Conservation (phyloP, 2,113 vertebrate genomes). For the Romanogobio albipinnatus region DNA sequence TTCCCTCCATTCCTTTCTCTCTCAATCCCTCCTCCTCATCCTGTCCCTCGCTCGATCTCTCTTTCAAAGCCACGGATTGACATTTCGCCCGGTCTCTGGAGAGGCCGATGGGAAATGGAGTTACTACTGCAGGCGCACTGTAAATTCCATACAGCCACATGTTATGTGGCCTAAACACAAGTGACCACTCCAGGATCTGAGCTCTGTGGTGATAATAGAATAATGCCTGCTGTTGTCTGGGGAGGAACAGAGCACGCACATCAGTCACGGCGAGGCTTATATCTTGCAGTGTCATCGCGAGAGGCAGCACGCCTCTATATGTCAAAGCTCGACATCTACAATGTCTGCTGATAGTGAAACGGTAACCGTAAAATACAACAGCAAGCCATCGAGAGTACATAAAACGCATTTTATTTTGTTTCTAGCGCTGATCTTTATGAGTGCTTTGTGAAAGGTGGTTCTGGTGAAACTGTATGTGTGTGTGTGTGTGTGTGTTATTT, state of each 20-base stretch:
- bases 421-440: background rate
- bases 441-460: constrained; percentile 16
- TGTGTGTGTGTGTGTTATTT: constrained; percentile 77
- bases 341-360: constrained; percentile 78
- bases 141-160: constrained; percentile 99
- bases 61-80: constrained; percentile 96
- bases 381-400: constrained; percentile 15
- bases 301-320: constrained; percentile 92
- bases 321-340: constrained; percentile 83
- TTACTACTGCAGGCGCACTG: constrained; percentile 96
- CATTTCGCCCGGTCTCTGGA: constrained; percentile 96
- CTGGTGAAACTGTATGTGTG: constrained; percentile 51
- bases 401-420: background rate
- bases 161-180: constrained; percentile 99
- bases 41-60: constrained; percentile 66
- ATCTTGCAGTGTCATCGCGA: constrained; percentile 97
- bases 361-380: constrained; percentile 73
- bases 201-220: constrained; percentile 91
- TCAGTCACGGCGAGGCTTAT: constrained; percentile 90
- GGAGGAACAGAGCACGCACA: constrained; percentile 88
- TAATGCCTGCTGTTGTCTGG: constrained; percentile 96
- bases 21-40: constrained; percentile 67
- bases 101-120: constrained; percentile 96
- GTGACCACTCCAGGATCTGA: constrained; percentile 89
- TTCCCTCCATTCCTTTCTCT: constrained; percentile 76